phyloP scores from a whole-genome alignment of 2,888 invertebrate species.

The Azorinus chamasolen region DNA sequence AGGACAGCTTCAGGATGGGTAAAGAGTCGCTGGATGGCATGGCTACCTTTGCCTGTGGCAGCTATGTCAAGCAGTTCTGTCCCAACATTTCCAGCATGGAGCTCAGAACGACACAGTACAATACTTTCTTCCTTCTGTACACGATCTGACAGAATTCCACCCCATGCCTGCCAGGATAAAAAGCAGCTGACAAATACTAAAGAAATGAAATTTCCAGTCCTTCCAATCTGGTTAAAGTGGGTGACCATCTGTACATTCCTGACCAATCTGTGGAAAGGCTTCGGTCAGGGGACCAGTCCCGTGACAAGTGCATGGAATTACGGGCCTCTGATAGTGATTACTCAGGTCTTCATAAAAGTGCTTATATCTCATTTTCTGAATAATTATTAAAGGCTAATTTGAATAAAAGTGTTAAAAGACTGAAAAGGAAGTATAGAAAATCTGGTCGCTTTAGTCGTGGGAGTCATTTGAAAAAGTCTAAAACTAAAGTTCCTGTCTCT shows the following conservation, averaged over 20 bases:
- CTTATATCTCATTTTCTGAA: neutral
- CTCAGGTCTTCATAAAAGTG: slow-evolving; percentile 1
- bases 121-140: neutral
- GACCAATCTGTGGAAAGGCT: no score
- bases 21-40: slow-evolving; percentile 36
- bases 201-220: no score
- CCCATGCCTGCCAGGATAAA: no score
- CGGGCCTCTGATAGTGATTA: slow-evolving; percentile 17
- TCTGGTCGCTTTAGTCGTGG: slow-evolving; percentile 18
- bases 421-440: slow-evolving; percentile 56
- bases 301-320: slow-evolving; percentile 38
- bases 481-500: slow-evolving; percentile 8
- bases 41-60: slow-evolving; percentile 62
- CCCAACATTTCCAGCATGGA: neutral
- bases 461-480: slow-evolving; percentile 11
- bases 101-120: neutral
- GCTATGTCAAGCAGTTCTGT: slow-evolving; percentile 35
- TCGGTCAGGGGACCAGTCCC: slow-evolving; percentile 17
- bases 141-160: no score
- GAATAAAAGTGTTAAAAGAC: slow-evolving; percentile 48
- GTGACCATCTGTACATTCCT: no score
- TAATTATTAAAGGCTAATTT: slow-evolving; percentile 3
- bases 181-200: no score
- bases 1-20: slow-evolving; percentile 48
- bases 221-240: no score